Evolutionary conservation across 2,888 invertebrate genomes (phyloP), one percentile per base, ranked within the genome.

Genomic region (Eurytoma adleriae): DNA sequence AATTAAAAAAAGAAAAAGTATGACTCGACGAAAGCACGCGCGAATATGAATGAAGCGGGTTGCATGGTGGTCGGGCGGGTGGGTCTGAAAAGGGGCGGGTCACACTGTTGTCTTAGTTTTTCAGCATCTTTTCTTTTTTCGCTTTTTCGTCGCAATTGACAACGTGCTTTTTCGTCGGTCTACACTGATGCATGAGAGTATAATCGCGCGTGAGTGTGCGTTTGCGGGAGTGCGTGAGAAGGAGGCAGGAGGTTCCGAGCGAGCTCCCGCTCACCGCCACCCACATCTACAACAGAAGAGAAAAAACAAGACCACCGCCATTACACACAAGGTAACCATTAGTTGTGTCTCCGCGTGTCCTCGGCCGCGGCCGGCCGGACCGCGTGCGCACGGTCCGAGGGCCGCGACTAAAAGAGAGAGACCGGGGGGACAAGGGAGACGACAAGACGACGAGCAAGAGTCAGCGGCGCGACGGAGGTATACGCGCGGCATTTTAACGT

Each of bases 251-350:
- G 82, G 82, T 82, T 64, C 74, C 77, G 72, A 83, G 78, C 77
- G 89, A 85, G 90, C 90, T 90, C 90, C 90, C 90, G 90, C 90
- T 90, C 90, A 90, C 90, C 90, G 90, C 90, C 90, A 90, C 90
- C 90, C 90, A 90, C 90, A 90, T 90, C 90, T 90, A 90, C 90
- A 90, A 90, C 90, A 90, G 89, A 90, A 90, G 88, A 90, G 90
- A 90, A 89, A 82, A 80, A 82, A 78, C 78, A 90, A 90, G 89
- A 90, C 89, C 90, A 89, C 89, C 90, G 89, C 89, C 87, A 90
- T 90, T 90, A 90, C 90, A 90, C 88, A 81, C 88, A 90, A 90
- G 78, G 81, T 89, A 90, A 89, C 88, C 87, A 90, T 89, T 89
- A 89, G 89, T 88, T 86, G 12, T 88, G 83, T 87, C 85, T 85